Conservation (phyloP, 2,113 vertebrate genomes). For the Acanthisitta chloris region DNA sequence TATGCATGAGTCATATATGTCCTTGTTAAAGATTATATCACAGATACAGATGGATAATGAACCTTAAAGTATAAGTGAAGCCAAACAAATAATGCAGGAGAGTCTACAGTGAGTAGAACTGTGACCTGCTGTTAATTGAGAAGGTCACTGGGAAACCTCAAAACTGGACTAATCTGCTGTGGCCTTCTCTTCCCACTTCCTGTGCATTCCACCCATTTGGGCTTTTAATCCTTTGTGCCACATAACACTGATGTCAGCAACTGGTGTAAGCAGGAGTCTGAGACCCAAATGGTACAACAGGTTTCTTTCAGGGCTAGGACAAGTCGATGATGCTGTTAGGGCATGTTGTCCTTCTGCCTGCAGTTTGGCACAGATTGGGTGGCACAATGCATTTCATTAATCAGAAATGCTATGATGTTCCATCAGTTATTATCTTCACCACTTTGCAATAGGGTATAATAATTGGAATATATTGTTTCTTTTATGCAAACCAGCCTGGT, state of each 20-base stretch:
- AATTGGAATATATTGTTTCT: not conserved
- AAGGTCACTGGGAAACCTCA: not conserved
- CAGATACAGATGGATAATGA: not conserved
- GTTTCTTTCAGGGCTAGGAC: not conserved
- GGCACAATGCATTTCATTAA: not conserved
- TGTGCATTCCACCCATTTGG: not conserved
- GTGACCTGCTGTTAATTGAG: not conserved
- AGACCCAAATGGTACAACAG: not conserved
- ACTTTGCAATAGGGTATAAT: not conserved
- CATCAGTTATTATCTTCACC: not conserved
- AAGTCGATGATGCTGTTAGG: not conserved
- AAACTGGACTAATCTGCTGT: not conserved
- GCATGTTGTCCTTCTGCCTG: not conserved
- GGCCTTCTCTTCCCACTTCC: not conserved
- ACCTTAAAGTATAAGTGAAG: not conserved
- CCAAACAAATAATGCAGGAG: not conserved
- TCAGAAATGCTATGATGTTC: not conserved
- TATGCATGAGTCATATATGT: not conserved
- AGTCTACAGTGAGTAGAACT: not conserved
- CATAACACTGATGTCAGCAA: not conserved
- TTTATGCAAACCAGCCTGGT: not conserved
- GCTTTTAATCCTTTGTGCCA: not conserved
- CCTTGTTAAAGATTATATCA: not conserved
- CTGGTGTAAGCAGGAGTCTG: not conserved
- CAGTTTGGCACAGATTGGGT: not conserved